Evolutionary conservation across 2,888 invertebrate species (phyloP).

Genomic region (Melanostoma mellinum): DNA sequence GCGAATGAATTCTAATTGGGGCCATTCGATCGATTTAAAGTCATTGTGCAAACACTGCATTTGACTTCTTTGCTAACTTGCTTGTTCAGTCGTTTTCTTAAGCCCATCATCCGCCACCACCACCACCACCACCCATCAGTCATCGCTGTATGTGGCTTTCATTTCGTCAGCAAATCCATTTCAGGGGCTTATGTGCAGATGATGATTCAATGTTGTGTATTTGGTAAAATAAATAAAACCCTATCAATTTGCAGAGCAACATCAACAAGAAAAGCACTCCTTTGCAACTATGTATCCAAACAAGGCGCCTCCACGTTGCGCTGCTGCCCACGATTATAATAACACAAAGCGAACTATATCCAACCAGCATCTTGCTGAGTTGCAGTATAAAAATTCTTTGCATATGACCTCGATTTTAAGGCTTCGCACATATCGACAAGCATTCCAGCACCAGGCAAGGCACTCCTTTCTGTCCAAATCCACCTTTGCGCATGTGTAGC

Average conservation of each 20-base stretch:
- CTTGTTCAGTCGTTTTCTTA: neutral
- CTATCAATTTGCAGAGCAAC: neutral
- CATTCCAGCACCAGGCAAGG: conserved; percentile 65
- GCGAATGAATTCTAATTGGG: neutral
- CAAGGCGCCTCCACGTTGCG: conserved; percentile 39
- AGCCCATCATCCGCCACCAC: neutral
- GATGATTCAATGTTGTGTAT: too few species aligned
- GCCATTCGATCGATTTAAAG: neutral
- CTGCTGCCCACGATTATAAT: conserved; percentile 14
- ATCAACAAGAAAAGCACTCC: conserved; percentile 20
- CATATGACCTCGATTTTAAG: conserved; percentile 70
- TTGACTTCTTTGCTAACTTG: neutral
- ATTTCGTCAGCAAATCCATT: too few species aligned
- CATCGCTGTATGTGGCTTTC: too few species aligned
- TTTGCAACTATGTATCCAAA: conserved; percentile 45
- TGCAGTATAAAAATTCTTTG: conserved; percentile 63
- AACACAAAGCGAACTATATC: conserved; percentile 16
- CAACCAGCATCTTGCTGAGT: conserved; percentile 46
- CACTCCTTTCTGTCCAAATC: conserved; percentile 62
- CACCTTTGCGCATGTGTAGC: conserved; percentile 33
- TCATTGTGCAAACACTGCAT: neutral
- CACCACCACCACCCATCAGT: neutral
- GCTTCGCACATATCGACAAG: conserved; percentile 62
- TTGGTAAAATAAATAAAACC: too few species aligned
- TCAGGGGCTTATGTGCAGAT: too few species aligned